Percentiles rank a stretch among this genome's conserved stretches.
Conservation (phyloP, 2,113 vertebrate species). For the Girardinichthys multiradiatus region DNA sequence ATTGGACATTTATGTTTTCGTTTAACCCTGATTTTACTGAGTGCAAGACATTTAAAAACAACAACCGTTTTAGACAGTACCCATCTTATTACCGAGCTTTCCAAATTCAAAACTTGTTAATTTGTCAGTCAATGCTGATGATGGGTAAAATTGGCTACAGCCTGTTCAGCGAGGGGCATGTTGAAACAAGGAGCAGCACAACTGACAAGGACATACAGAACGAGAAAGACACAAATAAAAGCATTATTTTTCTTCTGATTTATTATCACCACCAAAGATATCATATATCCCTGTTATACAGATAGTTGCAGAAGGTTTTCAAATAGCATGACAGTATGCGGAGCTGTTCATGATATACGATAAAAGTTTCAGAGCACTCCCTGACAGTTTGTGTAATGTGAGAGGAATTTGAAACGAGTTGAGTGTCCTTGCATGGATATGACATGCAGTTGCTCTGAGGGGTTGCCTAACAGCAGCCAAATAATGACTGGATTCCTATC, state of each 20-base stretch:
- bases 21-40: too few relatives aligned
- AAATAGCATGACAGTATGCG: background rate
- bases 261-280: background rate
- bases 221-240: background rate
- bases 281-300: background rate
- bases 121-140: too few relatives aligned
- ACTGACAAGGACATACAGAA: background rate
- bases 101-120: too few relatives aligned
- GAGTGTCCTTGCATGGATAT: background rate
- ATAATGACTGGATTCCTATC: background rate
- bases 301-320: background rate
- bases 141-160: background rate
- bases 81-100: too few relatives aligned
- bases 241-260: background rate
- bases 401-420: background rate
- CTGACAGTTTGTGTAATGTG: background rate
- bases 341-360: background rate
- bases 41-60: too few relatives aligned
- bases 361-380: background rate
- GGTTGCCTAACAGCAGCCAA: background rate
- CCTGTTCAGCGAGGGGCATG: background rate
- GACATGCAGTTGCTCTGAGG: background rate
- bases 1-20: too few relatives aligned
- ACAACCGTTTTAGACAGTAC: too few relatives aligned
- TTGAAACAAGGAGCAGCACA: background rate